Percentiles rank a stretch among this genome's conserved stretches.
Conservation (phyloP, 2,797 vertebrate species). For the Caiman crocodilus region DNA sequence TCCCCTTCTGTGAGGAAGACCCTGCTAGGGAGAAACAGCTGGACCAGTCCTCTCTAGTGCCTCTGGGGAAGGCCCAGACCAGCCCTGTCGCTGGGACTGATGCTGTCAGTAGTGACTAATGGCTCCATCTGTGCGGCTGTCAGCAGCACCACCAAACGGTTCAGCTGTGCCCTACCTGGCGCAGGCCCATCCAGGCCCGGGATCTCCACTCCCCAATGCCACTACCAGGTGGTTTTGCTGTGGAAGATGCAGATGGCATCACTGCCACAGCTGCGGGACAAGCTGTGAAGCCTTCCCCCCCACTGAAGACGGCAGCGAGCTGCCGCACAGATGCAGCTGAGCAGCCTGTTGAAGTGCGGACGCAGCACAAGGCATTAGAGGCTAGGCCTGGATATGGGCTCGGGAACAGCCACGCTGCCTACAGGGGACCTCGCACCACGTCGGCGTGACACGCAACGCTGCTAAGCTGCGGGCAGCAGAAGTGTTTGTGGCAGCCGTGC, state of each 20-base stretch:
- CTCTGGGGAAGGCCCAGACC: background rate
- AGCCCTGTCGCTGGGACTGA: background rate
- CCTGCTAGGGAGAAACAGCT: background rate
- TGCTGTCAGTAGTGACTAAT: background rate
- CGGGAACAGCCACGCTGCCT: background rate
- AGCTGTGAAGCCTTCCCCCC: background rate
- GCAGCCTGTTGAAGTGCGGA: background rate
- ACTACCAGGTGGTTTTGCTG: background rate
- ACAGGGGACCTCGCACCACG: background rate
- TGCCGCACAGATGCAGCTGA: accelerated
- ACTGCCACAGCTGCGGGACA: background rate
- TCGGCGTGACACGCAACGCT: accelerated
- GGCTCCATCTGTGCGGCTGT: background rate
- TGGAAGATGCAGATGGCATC: background rate
- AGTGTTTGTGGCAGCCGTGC: background rate
- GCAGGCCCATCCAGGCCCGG: no score
- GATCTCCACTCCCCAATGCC: background rate
- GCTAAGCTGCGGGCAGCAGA: background rate
- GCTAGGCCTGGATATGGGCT: background rate
- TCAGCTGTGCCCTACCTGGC: background rate
- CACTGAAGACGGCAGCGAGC: background rate
- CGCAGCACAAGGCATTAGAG: background rate
- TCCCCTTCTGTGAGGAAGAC: background rate
- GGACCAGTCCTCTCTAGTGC: background rate
- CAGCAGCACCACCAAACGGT: no score